Base-by-base conservation (phyloP, 2,113 vertebrate genomes). In the Arvicanthis niloticus region DNA sequence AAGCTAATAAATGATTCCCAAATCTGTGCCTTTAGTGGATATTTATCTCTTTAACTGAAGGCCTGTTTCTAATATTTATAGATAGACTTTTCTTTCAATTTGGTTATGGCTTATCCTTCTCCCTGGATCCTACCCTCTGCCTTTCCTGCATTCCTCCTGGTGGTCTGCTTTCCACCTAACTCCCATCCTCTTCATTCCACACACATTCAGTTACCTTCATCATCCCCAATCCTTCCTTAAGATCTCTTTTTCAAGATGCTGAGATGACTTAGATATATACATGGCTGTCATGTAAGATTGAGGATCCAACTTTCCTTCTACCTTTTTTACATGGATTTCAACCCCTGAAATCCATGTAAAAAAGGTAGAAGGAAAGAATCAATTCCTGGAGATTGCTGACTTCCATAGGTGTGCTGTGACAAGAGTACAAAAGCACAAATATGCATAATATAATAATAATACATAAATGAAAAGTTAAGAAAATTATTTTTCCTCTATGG, bases 11-110 rank as follows among this genome's bases (percentile, higher is more conserved):
- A 34, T 92, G 31, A 53, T n/a, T 42, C 77, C 48, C 17, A 88
- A 89, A 76, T 76, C 70, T 91, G 2, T 89, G 72, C 89, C 34
- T 92, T 34, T 34, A 96, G 53, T 73, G 24, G 4, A 96, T 17
- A 94, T 19, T 85, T 96, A 89, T 60, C 40, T 82, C 70, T 62
- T 89, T 22, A 87, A 45, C 40, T 31, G 21, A 12, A 92, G 24
- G 95, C 87, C 67, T 91, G 75, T 58, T 93, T 92, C 65, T 96
- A 53, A 29, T 62, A 42, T 26, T 12, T 91, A 3, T 60, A 87
- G 95, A 89, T 24, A 68, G 68, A 95, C 19, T 89, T 84, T 97
- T 93, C 84, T 91, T 34, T 75, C 34, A 85, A 87, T 96, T 93
- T 88, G 85, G 56, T 95, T 94, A 60, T 86, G 48, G 60, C 31